Evolutionary conservation across 23 tunicate species (phyloP).

Genomic region (Ciona savignyi): DNA sequence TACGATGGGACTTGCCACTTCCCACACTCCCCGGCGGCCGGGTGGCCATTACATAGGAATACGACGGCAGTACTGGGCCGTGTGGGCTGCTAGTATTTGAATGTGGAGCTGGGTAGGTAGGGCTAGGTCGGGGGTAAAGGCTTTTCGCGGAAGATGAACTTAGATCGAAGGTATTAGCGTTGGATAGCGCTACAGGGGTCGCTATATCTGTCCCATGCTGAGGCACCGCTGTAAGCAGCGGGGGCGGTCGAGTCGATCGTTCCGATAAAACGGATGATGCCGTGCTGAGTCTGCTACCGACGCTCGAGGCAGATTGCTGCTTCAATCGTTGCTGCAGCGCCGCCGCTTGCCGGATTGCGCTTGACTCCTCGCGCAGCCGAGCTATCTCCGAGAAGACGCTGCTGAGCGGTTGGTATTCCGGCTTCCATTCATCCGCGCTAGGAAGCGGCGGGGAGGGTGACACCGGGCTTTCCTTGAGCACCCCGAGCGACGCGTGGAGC

Average conservation of each 20-base stretch:
- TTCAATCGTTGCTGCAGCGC: conserved; percentile 2
- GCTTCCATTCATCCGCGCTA: conserved; percentile 29
- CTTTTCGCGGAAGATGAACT: conserved; percentile 16
- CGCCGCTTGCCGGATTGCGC: conserved; percentile 28
- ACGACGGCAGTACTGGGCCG: conserved; percentile 30
- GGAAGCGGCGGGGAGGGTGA: background rate
- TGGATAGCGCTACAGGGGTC: conserved; percentile 10
- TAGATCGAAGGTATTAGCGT: background rate
- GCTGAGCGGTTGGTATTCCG: conserved; percentile 71
- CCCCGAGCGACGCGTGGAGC: background rate
- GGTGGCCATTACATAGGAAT: conserved; percentile 35
- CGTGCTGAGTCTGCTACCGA: conserved; percentile 7
- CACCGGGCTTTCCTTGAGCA: background rate
- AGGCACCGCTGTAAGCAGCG: conserved; percentile 62
- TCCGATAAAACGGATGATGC: conserved; percentile 10
- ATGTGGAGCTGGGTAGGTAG: conserved; percentile 6
- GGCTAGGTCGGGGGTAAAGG: conserved; percentile 18
- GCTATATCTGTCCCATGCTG: background rate
- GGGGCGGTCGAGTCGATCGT: conserved; percentile 9
- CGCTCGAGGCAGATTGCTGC: background rate
- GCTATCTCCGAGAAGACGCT: conserved; percentile 72
- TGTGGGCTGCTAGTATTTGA: too few species aligned
- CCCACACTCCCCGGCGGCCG: background rate
- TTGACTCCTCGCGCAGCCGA: conserved; percentile 40
- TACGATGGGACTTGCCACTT: conserved; percentile 4